A percentile compares a stretch with the other conserved stretches of the same genome.
phyloP scores from a whole-genome alignment of 64 coral and sea anemone genomes.

The Dendrophyllia cribrosa region DNA sequence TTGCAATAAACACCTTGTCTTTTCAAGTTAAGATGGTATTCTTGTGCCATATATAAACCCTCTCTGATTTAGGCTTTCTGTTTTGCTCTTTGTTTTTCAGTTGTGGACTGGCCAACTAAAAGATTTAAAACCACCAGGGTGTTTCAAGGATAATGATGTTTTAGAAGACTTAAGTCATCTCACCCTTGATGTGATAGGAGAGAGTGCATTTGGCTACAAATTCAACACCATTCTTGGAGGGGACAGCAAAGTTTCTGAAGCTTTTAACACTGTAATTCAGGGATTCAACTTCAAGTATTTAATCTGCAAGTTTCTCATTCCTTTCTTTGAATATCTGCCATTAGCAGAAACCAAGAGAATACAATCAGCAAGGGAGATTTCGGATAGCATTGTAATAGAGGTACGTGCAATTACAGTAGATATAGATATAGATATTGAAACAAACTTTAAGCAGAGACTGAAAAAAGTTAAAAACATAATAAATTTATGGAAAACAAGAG shows the following conservation, averaged over 20 bases:
- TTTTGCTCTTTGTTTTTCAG: not conserved
- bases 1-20: no score
- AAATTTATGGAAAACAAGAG: no score
- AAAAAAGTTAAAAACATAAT: no score
- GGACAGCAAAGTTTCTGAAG: slow-evolving; percentile 54
- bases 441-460: no score
- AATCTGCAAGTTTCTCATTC: slow-evolving; percentile 37
- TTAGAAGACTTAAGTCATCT: slow-evolving; percentile 38
- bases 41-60: no score
- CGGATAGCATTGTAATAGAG: slow-evolving; percentile 71
- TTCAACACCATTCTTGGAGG: slow-evolving; percentile 60
- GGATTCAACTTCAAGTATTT: slow-evolving; percentile 63
- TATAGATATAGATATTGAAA: not conserved
- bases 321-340: slow-evolving; percentile 62
- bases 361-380: slow-evolving; percentile 27
- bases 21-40: no score
- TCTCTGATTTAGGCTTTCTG: not conserved
- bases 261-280: slow-evolving; percentile 38
- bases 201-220: slow-evolving; percentile 74
- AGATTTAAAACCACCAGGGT: not conserved
- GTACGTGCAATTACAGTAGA: slow-evolving; percentile 14
- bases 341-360: slow-evolving; percentile 46
- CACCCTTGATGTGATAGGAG: slow-evolving; percentile 33
- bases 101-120: not conserved
- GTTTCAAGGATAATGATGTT: not conserved